These are phyloP conservation scores for Philaethria dido DNA, from an alignment of 2,888 invertebrate genomes.

Conservation along the genomic window DNA sequence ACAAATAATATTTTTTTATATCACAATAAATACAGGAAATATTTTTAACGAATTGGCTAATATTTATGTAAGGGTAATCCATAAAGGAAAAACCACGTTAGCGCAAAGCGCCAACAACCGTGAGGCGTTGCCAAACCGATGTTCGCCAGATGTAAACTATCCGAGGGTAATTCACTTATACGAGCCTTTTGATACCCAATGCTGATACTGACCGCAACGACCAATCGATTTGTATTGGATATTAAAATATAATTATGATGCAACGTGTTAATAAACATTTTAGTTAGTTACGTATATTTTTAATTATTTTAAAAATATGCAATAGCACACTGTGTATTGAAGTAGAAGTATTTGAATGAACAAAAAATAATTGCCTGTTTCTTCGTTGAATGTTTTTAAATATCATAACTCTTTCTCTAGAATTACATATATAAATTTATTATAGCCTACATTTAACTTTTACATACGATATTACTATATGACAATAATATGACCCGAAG, in stretches of 20 bases:
- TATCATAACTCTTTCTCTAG: too few relatives aligned
- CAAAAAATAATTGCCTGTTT: background rate
- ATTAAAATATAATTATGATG: conserved; percentile 25
- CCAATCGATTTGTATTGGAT: conserved; percentile 28
- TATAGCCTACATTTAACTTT: too few relatives aligned
- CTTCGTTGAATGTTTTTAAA: too few relatives aligned
- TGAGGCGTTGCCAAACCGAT: conserved; percentile 48
- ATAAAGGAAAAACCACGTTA: conserved; percentile 50
- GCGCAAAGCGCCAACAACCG: conserved; percentile 46
- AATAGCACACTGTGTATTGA: too few relatives aligned
- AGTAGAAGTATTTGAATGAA: too few relatives aligned
- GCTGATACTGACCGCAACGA: conserved; percentile 36
- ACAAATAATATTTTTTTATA: background rate
- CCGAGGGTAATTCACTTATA: conserved; percentile 45
- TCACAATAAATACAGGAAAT: background rate
- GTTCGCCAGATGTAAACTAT: conserved; percentile 46
- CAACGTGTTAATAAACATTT: background rate
- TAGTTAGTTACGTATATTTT: background rate
- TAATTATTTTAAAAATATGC: too few relatives aligned
- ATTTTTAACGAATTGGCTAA: conserved; percentile 26
- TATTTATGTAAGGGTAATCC: conserved; percentile 41
- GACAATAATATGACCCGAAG: too few relatives aligned
- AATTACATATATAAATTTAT: too few relatives aligned
- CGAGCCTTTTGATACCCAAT: conserved; percentile 45
- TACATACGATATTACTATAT: too few relatives aligned